Percentiles rank a stretch among this genome's conserved stretches.
Evolutionary conservation across 2,888 invertebrate species (phyloP).

Genomic region (Graphium colonna): DNA sequence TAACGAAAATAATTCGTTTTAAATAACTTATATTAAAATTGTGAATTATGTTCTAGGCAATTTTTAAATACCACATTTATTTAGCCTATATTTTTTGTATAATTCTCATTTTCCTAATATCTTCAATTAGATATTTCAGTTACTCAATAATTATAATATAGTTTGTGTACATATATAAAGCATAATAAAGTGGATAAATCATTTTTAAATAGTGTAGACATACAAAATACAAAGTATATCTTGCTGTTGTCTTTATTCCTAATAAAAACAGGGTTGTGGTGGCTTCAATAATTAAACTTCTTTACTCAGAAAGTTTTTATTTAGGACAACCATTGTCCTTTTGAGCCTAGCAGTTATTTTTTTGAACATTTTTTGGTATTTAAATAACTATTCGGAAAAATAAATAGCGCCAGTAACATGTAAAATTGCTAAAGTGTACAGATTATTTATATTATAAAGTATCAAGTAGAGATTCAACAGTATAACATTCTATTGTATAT

Average conservation of each 20-base stretch:
- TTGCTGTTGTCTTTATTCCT: too few relatives aligned
- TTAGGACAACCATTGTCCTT: not conserved
- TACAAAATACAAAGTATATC: too few relatives aligned
- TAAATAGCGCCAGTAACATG: not conserved
- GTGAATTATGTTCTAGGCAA: too few relatives aligned
- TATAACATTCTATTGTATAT: not conserved
- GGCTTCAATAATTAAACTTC: not conserved
- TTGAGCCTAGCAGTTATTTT: not conserved
- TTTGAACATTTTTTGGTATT: not conserved
- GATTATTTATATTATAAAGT: not conserved
- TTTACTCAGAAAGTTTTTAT: not conserved
- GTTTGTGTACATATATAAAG: too few relatives aligned
- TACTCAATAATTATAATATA: too few relatives aligned
- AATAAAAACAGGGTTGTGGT: not conserved
- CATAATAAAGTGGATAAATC: too few relatives aligned
- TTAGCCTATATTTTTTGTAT: slow-evolving; percentile 19
- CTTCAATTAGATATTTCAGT: too few relatives aligned
- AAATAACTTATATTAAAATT: slow-evolving; percentile 19
- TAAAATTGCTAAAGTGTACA: not conserved
- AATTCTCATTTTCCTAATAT: not conserved
- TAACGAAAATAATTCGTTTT: slow-evolving; percentile 3
- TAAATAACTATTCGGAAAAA: not conserved
- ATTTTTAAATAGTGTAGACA: too few relatives aligned
- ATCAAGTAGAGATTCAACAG: not conserved
- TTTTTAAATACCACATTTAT: slow-evolving; percentile 11